Evolutionary conservation across 2,888 invertebrate genomes (phyloP).

Genomic region (Dysmachus trigonus): DNA sequence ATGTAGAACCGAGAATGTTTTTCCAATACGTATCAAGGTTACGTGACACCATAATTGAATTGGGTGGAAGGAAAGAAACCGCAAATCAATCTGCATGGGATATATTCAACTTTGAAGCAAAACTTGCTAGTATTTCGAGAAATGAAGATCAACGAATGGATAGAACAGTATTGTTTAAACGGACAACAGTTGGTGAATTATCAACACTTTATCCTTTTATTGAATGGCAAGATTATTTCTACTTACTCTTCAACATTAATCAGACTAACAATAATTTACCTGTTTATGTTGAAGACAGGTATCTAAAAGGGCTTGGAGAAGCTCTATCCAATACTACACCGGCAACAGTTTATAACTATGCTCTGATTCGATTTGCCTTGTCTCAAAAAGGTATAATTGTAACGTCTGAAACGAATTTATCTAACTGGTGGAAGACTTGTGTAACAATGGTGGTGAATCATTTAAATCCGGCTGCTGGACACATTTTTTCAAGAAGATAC

Average conservation of each 20-base stretch:
- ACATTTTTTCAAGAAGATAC: slow-evolving; percentile 68
- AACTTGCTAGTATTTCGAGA: slow-evolving; percentile 46
- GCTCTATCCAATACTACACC: background rate
- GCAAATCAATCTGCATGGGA: slow-evolving; percentile 33
- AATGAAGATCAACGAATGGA: slow-evolving; percentile 42
- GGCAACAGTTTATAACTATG: slow-evolving; percentile 42
- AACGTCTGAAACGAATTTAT: background rate
- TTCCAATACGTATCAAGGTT: background rate
- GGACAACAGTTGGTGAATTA: slow-evolving; percentile 26
- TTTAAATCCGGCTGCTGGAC: slow-evolving; percentile 69
- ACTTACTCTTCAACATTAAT: background rate
- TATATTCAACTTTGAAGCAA: slow-evolving; percentile 46
- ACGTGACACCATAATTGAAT: background rate
- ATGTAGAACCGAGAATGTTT: background rate
- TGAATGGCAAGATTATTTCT: slow-evolving; percentile 45
- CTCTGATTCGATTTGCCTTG: background rate
- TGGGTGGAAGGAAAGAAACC: slow-evolving; percentile 30
- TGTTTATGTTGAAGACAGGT: slow-evolving; percentile 18
- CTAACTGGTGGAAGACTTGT: slow-evolving; percentile 78
- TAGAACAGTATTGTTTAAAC: slow-evolving; percentile 38
- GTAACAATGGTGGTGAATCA: slow-evolving; percentile 86
- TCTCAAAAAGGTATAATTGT: slow-evolving; percentile 12
- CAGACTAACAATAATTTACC: background rate
- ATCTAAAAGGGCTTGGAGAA: slow-evolving; percentile 21
- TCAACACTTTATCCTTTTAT: slow-evolving; percentile 20